These are phyloP conservation scores for Cricetomys ansorgei DNA, from an alignment of 2,113 vertebrate species.

Conservation along the genomic window DNA sequence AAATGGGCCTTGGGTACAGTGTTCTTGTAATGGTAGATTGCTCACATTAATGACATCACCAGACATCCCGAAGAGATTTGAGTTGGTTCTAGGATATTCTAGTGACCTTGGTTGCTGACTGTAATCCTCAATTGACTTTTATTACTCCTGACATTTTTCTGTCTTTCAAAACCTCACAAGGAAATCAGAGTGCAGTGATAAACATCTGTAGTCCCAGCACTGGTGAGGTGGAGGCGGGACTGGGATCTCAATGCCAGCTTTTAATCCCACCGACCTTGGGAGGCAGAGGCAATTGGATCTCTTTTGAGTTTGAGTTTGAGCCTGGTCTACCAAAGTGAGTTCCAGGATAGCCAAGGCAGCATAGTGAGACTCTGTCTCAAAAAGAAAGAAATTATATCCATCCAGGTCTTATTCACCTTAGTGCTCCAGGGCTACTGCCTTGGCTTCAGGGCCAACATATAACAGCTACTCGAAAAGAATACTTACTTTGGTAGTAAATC, in stretches of 20 bases:
- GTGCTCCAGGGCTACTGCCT: no score
- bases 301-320: neutral
- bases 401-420: neutral
- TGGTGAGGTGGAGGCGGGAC: neutral
- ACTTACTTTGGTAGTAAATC: neutral
- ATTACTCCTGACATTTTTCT: neutral
- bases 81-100: neutral
- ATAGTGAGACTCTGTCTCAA: neutral
- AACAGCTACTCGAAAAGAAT: neutral
- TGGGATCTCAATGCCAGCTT: neutral
- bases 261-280: neutral
- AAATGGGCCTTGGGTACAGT: neutral
- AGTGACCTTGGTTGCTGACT: neutral
- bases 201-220: neutral
- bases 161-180: conserved; percentile 4
- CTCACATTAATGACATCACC: neutral
- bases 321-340: neutral
- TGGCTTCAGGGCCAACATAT: neutral
- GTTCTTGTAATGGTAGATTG: neutral
- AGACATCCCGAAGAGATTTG: neutral
- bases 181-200: neutral
- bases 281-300: neutral
- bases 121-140: neutral
- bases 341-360: neutral
- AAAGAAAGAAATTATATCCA: neutral